Conservation (phyloP, 2,888 invertebrate genomes). For the Nomada hirtipes region DNA sequence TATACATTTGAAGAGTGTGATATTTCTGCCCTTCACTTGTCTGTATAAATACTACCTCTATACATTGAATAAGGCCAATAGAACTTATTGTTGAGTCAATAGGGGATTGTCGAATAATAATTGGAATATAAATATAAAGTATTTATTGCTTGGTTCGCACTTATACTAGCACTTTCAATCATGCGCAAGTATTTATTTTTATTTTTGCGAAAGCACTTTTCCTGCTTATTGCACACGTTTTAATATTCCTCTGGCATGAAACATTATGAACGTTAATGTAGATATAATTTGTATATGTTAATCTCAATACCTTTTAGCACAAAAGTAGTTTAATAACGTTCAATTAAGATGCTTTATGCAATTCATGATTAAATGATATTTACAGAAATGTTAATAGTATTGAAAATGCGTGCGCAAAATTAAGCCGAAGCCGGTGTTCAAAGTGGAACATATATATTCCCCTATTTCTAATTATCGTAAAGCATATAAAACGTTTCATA, state of each 20-base stretch:
- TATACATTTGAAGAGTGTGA: not conserved
- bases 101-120: not conserved
- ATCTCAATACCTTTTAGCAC: not conserved
- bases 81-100: not conserved
- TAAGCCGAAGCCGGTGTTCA: not conserved
- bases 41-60: not conserved
- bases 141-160: slow-evolving; percentile 8
- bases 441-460: not conserved
- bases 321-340: not conserved
- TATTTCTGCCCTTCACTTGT: slow-evolving; percentile 11
- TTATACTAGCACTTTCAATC: not conserved
- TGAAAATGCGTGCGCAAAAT: not conserved
- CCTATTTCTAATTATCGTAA: not conserved
- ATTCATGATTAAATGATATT: not conserved
- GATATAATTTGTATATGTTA: not conserved
- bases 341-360: not conserved
- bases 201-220: not conserved
- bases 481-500: not conserved
- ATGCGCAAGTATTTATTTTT: slow-evolving; percentile 3
- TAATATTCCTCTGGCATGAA: too few relatives aligned
- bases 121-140: not conserved
- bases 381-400: not conserved
- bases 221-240: too few relatives aligned
- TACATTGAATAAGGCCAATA: not conserved
- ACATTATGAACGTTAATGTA: not conserved